These are phyloP conservation scores for Bradypus variegatus DNA, from an alignment of 2,797 vertebrate species.

Conservation along the genomic window DNA sequence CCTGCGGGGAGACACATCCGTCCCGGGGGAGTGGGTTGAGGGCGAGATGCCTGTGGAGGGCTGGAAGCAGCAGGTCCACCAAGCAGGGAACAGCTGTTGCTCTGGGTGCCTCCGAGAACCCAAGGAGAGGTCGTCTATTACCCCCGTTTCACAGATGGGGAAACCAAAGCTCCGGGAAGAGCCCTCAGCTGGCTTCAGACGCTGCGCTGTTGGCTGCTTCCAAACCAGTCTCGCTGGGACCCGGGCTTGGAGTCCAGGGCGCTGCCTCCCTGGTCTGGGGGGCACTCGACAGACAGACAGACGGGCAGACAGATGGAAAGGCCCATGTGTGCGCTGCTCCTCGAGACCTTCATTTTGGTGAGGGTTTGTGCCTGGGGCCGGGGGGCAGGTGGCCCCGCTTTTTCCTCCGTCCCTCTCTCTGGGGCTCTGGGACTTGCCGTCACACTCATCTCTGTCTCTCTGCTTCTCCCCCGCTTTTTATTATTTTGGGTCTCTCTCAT, in stretches of 20 bases:
- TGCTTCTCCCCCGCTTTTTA: not conserved
- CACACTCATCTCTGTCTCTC: not conserved
- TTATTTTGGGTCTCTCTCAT: not conserved
- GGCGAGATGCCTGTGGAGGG: not conserved
- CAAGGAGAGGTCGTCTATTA: not conserved
- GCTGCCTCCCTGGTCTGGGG: not conserved
- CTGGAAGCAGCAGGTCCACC: too few species aligned
- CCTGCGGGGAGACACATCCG: fast-evolving
- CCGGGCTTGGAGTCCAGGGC: fast-evolving
- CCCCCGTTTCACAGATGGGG: not conserved
- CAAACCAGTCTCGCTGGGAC: fast-evolving
- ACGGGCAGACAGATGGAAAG: fast-evolving
- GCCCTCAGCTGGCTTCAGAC: not conserved
- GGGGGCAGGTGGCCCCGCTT: not conserved
- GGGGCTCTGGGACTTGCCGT: not conserved
- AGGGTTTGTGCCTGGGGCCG: too few species aligned
- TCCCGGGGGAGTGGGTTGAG: not conserved
- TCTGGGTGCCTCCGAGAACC: not conserved
- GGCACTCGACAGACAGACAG: too few species aligned
- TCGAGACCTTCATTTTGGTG: not conserved
- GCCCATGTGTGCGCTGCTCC: fast-evolving
- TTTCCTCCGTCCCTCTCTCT: not conserved
- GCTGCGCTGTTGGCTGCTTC: not conserved
- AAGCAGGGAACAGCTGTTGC: not conserved
- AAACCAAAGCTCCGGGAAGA: not conserved